Conservation (phyloP, 2,888 invertebrate genomes). For the Nomada flava region DNA sequence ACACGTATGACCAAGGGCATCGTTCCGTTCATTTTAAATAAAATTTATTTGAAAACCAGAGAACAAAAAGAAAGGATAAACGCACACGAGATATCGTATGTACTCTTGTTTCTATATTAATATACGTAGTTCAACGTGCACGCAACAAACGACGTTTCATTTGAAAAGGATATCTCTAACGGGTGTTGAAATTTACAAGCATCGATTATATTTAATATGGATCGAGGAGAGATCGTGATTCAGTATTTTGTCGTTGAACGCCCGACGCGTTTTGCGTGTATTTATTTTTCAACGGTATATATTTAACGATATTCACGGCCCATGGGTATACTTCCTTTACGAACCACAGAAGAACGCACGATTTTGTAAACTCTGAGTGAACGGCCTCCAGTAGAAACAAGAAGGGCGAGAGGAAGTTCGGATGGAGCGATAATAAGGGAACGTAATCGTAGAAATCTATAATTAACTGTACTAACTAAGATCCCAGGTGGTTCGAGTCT, state of each 20-base stretch:
- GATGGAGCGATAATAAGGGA: neutral
- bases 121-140: slow-evolving; percentile 6
- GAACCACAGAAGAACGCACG: slow-evolving; percentile 62
- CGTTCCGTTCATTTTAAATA: slow-evolving; percentile 7
- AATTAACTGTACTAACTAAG: slow-evolving; percentile 67
- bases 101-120: slow-evolving; percentile 21
- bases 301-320: slow-evolving; percentile 30
- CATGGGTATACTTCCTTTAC: slow-evolving; percentile 69
- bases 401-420: too few species aligned
- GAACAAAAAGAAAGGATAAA: slow-evolving; percentile 8
- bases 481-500: slow-evolving; percentile 72
- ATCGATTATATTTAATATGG: neutral
- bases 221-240: neutral
- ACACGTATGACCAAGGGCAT: slow-evolving; percentile 65
- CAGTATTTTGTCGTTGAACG: slow-evolving; percentile 7
- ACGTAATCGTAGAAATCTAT: slow-evolving; percentile 65
- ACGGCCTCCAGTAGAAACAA: slow-evolving; percentile 77
- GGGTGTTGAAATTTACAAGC: too few species aligned
- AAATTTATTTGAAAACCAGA: neutral
- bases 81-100: slow-evolving; percentile 1
- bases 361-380: slow-evolving; percentile 71
- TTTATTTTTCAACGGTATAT: slow-evolving; percentile 12
- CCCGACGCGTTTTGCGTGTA: slow-evolving; percentile 1
- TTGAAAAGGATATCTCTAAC: neutral
- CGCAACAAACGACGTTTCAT: slow-evolving; percentile 11